Conservation (phyloP, 92 coral and sea anemone genomes). For the Zoanthus sansibaricus region DNA sequence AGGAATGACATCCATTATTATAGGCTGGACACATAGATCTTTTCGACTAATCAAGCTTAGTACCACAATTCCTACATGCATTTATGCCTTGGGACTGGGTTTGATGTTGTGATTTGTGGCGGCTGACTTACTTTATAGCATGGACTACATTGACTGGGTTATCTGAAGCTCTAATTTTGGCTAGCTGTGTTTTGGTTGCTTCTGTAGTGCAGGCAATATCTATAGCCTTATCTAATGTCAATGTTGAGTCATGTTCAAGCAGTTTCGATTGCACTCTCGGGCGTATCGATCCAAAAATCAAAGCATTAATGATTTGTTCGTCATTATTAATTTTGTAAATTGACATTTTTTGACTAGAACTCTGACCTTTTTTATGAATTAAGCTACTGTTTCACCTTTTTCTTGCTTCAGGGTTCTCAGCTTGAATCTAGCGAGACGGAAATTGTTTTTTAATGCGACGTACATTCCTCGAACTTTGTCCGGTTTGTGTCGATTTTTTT, state of each 20-base stretch:
- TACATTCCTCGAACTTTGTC: slow-evolving; percentile 66
- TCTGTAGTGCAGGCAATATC: slow-evolving; percentile 37
- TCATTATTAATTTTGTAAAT: slow-evolving; percentile 49
- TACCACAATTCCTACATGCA: slow-evolving; percentile 12
- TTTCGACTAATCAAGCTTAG: background rate
- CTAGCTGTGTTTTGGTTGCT: slow-evolving; percentile 26
- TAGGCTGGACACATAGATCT: slow-evolving; percentile 11
- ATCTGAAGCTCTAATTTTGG: background rate
- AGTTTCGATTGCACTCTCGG: slow-evolving; percentile 61
- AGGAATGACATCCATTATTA: background rate
- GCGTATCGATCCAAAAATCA: slow-evolving; percentile 62
- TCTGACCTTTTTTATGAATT: slow-evolving; percentile 69
- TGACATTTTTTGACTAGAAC: slow-evolving; percentile 71
- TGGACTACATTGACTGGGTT: background rate
- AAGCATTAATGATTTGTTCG: slow-evolving; percentile 59
- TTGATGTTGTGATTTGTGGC: background rate
- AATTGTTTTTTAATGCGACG: slow-evolving; percentile 69
- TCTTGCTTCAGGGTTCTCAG: slow-evolving; percentile 65
- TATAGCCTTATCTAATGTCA: slow-evolving; percentile 42
- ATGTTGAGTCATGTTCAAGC: slow-evolving; percentile 30
- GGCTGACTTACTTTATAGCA: no score
- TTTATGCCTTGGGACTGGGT: slow-evolving; percentile 17
- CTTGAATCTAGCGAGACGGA: slow-evolving; percentile 61
- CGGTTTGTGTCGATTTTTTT: slow-evolving; percentile 57
- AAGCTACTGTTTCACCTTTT: slow-evolving; percentile 66